Conservation (phyloP, 1,140 invertebrate species). For the Eurosta solidaginis region DNA sequence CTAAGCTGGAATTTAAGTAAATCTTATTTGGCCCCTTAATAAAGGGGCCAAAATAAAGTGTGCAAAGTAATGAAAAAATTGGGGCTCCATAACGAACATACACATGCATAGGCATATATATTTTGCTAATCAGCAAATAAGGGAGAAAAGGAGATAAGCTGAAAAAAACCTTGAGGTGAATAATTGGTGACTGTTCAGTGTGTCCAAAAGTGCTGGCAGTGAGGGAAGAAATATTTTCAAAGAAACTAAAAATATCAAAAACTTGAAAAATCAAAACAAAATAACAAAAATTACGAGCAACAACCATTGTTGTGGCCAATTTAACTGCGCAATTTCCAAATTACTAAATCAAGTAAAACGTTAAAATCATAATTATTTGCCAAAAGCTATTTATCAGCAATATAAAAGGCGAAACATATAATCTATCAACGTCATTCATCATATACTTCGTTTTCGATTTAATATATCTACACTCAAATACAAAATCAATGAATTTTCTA, state of each 20-base stretch:
- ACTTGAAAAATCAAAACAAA: neutral
- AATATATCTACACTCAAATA: neutral
- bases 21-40: slow-evolving; percentile 18
- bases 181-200: slow-evolving; percentile 12
- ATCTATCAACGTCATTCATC: slow-evolving; percentile 9
- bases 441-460: slow-evolving; percentile 13
- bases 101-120: too few relatives aligned
- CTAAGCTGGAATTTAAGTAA: neutral
- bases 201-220: neutral
- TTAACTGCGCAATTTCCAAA: slow-evolving; percentile 14
- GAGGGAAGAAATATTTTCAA: neutral
- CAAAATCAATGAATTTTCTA: neutral
- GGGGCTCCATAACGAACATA: neutral
- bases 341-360: slow-evolving; percentile 1
- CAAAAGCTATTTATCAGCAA: too few relatives aligned
- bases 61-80: neutral
- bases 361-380: neutral
- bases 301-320: neutral
- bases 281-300: neutral
- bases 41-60: slow-evolving; percentile 24
- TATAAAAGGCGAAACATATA: neutral
- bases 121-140: slow-evolving; percentile 21
- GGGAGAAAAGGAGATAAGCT: neutral
- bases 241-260: neutral
- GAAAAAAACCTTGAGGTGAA: neutral